A percentile compares a stretch with the other conserved stretches of the same genome.
Conservation (phyloP, 1,140 invertebrate species). For the Phymastichus coffea region DNA sequence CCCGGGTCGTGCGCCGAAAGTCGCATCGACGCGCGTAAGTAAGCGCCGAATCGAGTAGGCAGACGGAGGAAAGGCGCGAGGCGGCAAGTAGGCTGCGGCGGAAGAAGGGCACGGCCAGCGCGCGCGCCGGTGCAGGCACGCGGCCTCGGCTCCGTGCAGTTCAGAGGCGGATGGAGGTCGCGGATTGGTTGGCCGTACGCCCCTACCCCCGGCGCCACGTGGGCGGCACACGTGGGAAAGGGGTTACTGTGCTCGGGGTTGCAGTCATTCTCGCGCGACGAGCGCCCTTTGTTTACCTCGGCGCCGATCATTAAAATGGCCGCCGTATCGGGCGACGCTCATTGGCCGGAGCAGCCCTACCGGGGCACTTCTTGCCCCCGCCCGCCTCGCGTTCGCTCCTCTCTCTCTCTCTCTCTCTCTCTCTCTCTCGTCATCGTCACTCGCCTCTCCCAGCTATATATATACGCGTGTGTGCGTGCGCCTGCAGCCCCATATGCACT, state of each 20-base stretch:
- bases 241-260: slow-evolving; percentile 40
- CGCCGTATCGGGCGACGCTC: slow-evolving; percentile 50
- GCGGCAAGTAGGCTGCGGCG: too few species aligned
- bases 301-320: slow-evolving; percentile 58
- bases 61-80: neutral
- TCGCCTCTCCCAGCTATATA: too few species aligned
- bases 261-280: slow-evolving; percentile 34
- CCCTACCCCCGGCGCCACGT: slow-evolving; percentile 43
- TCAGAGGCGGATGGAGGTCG: slow-evolving; percentile 40
- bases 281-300: slow-evolving; percentile 53
- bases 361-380: slow-evolving; percentile 2
- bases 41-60: neutral
- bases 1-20: slow-evolving; percentile 28
- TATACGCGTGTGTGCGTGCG: too few species aligned
- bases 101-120: too few species aligned
- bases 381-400: slow-evolving; percentile 12
- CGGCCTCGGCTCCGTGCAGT: too few species aligned
- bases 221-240: slow-evolving; percentile 42
- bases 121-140: too few species aligned
- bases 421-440: slow-evolving; percentile 4
- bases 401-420: slow-evolving; percentile 25
- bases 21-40: neutral
- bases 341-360: slow-evolving; percentile 49
- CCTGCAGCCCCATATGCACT: too few species aligned
- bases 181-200: slow-evolving; percentile 48